Evolutionary conservation across 2,797 vertebrate genomes (phyloP).

Genomic region (Sarcophilus harrisii): DNA sequence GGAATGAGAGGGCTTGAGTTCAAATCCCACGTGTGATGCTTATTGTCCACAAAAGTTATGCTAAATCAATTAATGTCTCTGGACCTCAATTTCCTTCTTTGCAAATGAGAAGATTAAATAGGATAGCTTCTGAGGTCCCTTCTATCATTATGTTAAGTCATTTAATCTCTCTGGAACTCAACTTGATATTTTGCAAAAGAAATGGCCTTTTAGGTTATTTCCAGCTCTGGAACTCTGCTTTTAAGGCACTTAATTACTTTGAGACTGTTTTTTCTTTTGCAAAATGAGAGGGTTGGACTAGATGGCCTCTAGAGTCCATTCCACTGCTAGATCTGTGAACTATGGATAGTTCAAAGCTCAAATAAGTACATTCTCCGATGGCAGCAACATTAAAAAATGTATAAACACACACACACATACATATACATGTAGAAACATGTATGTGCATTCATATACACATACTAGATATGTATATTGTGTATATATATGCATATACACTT

Average conservation of each 20-base stretch:
- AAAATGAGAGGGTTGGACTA: background rate
- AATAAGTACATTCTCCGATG: background rate
- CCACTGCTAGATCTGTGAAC: background rate
- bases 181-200: background rate
- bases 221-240: background rate
- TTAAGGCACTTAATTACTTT: background rate
- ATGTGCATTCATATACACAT: too few relatives aligned
- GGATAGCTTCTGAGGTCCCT: background rate
- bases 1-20: background rate
- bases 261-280: background rate
- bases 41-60: background rate
- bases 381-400: background rate
- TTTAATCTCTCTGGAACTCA: background rate
- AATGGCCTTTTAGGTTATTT: background rate
- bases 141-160: background rate
- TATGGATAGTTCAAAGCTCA: background rate
- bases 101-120: background rate
- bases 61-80: background rate
- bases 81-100: background rate
- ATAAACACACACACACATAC: background rate
- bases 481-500: background rate
- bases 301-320: background rate
- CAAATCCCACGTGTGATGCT: background rate
- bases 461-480: background rate
- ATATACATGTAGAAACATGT: too few relatives aligned